Evolutionary conservation across 2,888 invertebrate species (phyloP), one percentile per base, ranked within the genome.

Genomic region (Ischnura elegans): DNA sequence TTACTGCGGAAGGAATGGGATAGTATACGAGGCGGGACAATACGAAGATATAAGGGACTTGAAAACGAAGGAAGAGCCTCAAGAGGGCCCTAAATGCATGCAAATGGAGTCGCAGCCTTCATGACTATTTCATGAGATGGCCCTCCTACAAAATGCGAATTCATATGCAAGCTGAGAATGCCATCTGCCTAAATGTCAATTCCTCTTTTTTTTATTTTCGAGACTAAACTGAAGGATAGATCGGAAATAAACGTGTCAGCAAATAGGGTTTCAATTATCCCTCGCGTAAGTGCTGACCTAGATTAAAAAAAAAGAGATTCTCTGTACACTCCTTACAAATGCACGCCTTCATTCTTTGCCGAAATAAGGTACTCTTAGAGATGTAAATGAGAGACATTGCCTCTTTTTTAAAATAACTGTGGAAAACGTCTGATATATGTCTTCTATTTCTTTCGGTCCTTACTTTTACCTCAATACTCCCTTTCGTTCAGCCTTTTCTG

Each of bases 91-190:
- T 86, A 86, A 86, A 86, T 86, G 5, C n/a, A 86, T 43, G 43
- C 45, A 86, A n/a, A 86, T 86, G 21, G 86, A 43, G 86, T 86
- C 86, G 45, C 46, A 45, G 43, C 25, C 45, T 86, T 46, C 86
- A 86, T 86, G 86, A 86, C 86, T 86, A 86, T 86, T 86, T 86
- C 86, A 86, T 86, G 86, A 86, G 86, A n/a, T 21, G 13, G 2
- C 45, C 36, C 25, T 86, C 86, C 46, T 86, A 46, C 25, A 21
- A 86, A 86, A n/a, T 43, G 36, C 6, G 86, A 86, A 46, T 86
- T 45, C 86, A 46, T 86, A 43, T 21, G 86, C n/a, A 43, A 10
- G 10, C 46, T n/a, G 21, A 25, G n/a, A 46, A 16, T n/a, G 45
- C 45, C 45, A 3, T 25, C 45, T 25, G 5, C 45, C 45, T n/a